These are phyloP conservation scores for Nyctereutes procyonoides DNA, from an alignment of 2,113 vertebrate genomes.

Conservation along the genomic window DNA sequence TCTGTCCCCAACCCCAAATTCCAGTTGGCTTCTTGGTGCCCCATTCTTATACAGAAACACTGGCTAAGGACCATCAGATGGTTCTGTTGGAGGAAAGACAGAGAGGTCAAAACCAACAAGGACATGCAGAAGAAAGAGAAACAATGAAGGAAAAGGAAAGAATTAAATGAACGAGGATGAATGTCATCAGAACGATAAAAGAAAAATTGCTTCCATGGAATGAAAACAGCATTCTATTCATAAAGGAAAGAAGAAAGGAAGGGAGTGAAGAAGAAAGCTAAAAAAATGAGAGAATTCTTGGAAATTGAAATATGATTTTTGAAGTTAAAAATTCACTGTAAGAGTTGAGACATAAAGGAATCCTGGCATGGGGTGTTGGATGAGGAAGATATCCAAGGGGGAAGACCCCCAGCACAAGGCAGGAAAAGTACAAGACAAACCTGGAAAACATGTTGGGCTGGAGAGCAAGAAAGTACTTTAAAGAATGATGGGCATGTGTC, in stretches of 20 bases:
- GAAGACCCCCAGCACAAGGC: background rate
- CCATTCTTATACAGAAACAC: background rate
- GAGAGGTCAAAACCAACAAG: conserved; percentile 11
- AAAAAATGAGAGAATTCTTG: background rate
- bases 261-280: background rate
- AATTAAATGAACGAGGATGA: background rate
- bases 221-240: background rate
- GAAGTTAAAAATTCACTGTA: background rate
- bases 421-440: background rate
- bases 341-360: background rate
- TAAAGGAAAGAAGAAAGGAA: background rate
- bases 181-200: background rate
- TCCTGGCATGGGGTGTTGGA: background rate
- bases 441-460: background rate
- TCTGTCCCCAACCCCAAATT: background rate
- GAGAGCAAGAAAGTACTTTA: background rate
- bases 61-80: background rate
- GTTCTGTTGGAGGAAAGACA: background rate
- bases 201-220: background rate
- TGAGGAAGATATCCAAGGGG: too few species aligned
- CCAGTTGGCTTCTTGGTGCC: background rate
- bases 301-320: background rate
- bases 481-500: background rate
- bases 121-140: background rate
- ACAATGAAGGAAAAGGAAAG: background rate